Evolutionary conservation across 2,888 invertebrate species (phyloP), one percentile per base, ranked within the genome.

Genomic region (Spialia ferax): DNA sequence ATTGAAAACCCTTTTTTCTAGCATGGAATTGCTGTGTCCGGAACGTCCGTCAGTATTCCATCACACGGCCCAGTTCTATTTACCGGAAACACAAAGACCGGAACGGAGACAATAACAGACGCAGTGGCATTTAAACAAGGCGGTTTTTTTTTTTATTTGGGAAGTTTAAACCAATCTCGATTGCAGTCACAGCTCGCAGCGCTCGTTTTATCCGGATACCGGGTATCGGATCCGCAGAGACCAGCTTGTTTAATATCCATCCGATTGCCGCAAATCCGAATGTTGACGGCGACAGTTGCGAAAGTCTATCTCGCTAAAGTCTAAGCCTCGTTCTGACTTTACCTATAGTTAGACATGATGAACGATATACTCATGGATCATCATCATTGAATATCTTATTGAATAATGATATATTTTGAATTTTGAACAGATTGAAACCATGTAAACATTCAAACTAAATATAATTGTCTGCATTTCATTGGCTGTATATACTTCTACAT

Each of bases 231-330:
- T 71, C 70, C 67, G 67, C 63, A 70, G 72, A 67, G 72, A 69
- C 71, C 75, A 74, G 82, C 82, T 78, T 81, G 85, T 86, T 88
- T 87, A 86, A 89, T 87, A 85, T 86, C 83, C 81, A 81, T 80
- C 80, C 74, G 77, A 84, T 86, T 78, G 80, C 75, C 79, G 71
- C 82, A 86, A 89, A 90, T 87, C 87, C 84, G 81, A 79, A 82
- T 83, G 85, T 85, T 85, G 82, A 79, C 82, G 84, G 1, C 18
- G 88, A 85, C 86, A 84, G 82, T 81, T 83, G 81, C 73, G 79
- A 80, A 79, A 81, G 80, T 80, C 78, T 82, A 80, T 77, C 78
- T 3, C 0, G n/a, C n/a, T n/a, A n/a, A n/a, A n/a, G n/a, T n/a
- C n/a, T n/a, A n/a, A n/a, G n/a, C 8, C 18, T 45, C 0, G 42